Base-by-base conservation (phyloP, 2,888 invertebrate species). In the Andrena trimmerana region DNA sequence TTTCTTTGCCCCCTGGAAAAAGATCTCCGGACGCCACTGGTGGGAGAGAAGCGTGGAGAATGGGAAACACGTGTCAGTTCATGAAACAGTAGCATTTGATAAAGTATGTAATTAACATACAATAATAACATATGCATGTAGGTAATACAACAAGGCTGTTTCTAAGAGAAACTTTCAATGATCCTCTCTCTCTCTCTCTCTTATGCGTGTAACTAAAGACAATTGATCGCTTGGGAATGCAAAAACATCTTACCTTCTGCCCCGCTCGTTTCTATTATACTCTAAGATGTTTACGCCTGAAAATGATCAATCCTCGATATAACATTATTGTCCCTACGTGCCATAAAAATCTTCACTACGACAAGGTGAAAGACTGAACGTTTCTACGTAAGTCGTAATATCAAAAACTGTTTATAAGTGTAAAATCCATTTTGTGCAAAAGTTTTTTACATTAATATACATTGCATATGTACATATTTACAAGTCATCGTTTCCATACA, bases 361-460 rank as follows among this genome's bases (percentile, higher is more conserved):
- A 73, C 73, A 81, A 81, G 78, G 85, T 80, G 66, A 86, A 86
- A 79, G 50, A 78, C 72, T 81, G 73, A 84, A 79, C 42, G 66
- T 84, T 36, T 74, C 78, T 88, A 80, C 13, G 69, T 57, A 57
- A 65, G n/a, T 82, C 57, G 60, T 75, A 81, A 88, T 85, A 85
- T 87, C 65, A 87, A 87, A 91, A 91, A 91, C 89, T 78, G 87
- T 93, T 92, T 86, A 91, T 91, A 92, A 88, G 91, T 93, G 92
- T 91, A 93, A 92, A 93, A 92, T 87, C 86, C 75, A 81, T 90
- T 83, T 90, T 89, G 88, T 92, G 91, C 86, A 92, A 91, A 92
- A 90, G 57, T 89, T 83, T 91, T 91, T 90, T 92, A 93, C 92
- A 91, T 85, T 87, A 88, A 91, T 93, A 85, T 93, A 93, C 93